Base-by-base conservation (phyloP, 2,888 invertebrate genomes). In the Drosophila paracracens region DNA sequence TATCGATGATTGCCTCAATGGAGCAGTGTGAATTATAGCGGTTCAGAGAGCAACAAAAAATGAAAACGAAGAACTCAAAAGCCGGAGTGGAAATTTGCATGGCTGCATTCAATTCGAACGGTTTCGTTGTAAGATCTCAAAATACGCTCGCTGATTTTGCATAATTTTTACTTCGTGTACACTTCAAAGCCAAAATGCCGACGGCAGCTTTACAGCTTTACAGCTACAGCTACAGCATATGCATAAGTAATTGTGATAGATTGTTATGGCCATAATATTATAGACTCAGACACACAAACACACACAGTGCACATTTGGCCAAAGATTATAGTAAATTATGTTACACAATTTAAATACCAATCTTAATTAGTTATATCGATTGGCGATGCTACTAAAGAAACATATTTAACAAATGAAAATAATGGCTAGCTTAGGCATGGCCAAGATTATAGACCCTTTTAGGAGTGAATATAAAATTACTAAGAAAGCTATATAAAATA, bases 11-110 rank as follows among this genome's bases (percentile, higher is more conserved):
- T 71, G 70, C 43, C 54, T 54, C 66, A 67, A 62, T 54, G 48
- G 48, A 70, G 5, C 54, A 51, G 78, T 68, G 78, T 78, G 71
- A 75, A 75, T 68, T 78, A 71, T 78, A 68, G 78, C 67, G 71
- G 62, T 65, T 64, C 59, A 21, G 31, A 43, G 31, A 43, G 25
- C 46, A 40, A 36, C 33, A 10, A 29, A 40, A 29, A 51, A 54
- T 16, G n/a, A 35, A 16, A 27, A 16, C 66, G 48, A 62, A 60
- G 57, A 63, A n/a, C 62, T 73, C 31, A 43, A 59, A 71, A 36
- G 27, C 27, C 29, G 29, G 18, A 7, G 40, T 36, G 21, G 51
- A 54, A 65, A 61, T 61, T 77, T 76, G 62, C 70, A 63, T 74
- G 65, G 58, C 18, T 76, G 62, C 76, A 76, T 63, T 66, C 65